Base-by-base conservation (phyloP, 2,113 vertebrate genomes). In the Centropus unirufus region DNA sequence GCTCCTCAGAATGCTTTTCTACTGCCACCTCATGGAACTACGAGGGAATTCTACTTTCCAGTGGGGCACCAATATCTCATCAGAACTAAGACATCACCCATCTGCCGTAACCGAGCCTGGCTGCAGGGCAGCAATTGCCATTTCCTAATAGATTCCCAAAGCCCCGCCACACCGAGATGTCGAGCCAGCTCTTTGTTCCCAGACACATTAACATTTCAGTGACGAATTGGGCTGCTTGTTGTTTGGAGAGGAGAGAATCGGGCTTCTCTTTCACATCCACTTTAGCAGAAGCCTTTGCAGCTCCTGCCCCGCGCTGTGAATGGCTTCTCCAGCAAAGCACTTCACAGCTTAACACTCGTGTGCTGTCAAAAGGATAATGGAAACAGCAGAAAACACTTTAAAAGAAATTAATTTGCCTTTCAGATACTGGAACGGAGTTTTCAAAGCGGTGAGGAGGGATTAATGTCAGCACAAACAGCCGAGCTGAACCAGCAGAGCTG, bases 21-120 rank as follows among this genome's bases (percentile, higher is more conserved):
- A 34, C 97, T 95, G 97, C 97, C 98, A 97, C n/a, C 97, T 97
- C 72, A 93, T 93, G 97, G 97, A 92, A 10, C 46, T 18, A 13
- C 19, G 6, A 23, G 61, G 26, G 54, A 96, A 90, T 70, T 62
- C 49, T 14, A 1, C 16, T 27, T 47, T 44, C 58, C 46, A 59
- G 39, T 0, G 4, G 61, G 16, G 39, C 10, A 20, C 46, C 15
- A 59, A 34, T 14, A 23, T 66, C 12, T 66, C 12, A 11, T 6
- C 67, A 21, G 72, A 67, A 49, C 49, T 3, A 5, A 62, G 72
- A 3, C 19, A n/a, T 40, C 55, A 3, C 73, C 88, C 77, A 19
- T 19, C 54, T 9, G 70, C 54, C 62, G 4, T 34, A 49, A 17
- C 52, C 8, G 27, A 79, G 69, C 84, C 89, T 1, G 80, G 89